Evolutionary conservation across 2,797 vertebrate species (phyloP).

Genomic region (Muraenolepis orangiensis): DNA sequence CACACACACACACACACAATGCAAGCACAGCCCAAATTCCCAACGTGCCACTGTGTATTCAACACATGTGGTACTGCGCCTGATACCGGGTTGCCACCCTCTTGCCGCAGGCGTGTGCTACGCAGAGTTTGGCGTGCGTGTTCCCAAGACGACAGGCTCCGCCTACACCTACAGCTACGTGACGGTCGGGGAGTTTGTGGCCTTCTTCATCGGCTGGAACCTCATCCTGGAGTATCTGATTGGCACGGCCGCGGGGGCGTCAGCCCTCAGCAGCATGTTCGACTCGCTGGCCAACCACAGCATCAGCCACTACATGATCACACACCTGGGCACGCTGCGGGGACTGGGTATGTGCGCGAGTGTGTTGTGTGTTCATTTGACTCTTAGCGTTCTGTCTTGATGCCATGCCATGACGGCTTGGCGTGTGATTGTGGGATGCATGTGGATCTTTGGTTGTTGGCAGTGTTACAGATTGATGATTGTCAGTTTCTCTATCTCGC

Average conservation of each 20-base stretch:
- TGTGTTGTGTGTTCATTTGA: not conserved
- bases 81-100: not conserved
- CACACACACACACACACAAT: not conserved
- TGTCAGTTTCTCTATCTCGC: not conserved
- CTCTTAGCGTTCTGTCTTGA: not conserved
- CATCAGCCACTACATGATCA: slow-evolving; percentile 90
- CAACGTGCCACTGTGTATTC: not conserved
- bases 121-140: slow-evolving; percentile 92
- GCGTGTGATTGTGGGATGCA: not conserved
- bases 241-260: slow-evolving; percentile 89
- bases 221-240: slow-evolving; percentile 97
- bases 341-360: slow-evolving; percentile 80
- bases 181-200: slow-evolving; percentile 93
- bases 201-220: slow-evolving; percentile 97
- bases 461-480: not conserved
- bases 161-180: slow-evolving; percentile 99
- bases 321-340: slow-evolving; percentile 82
- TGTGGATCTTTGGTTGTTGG: not conserved
- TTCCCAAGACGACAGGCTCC: slow-evolving; percentile 94
- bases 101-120: slow-evolving; percentile 85
- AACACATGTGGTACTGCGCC: not conserved
- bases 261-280: slow-evolving; percentile 95
- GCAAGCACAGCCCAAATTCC: not conserved
- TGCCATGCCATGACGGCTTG: not conserved
- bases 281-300: slow-evolving; percentile 94